These are phyloP conservation scores for Sylvilagus floridanus DNA, from an alignment of 2,797 vertebrate species.

Conservation along the genomic window DNA sequence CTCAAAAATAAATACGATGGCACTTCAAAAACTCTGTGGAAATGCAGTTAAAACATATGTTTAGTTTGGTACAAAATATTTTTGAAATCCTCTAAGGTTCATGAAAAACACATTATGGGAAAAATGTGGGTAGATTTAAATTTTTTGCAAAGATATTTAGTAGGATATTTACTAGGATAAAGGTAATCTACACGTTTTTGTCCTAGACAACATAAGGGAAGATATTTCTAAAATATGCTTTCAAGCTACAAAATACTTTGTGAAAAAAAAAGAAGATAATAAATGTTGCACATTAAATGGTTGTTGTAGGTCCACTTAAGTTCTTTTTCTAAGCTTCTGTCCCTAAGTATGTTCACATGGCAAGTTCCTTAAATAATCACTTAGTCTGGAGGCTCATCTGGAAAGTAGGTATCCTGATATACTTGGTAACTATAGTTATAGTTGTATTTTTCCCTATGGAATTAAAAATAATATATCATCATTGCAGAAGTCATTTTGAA, in stretches of 20 bases:
- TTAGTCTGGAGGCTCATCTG: slow-evolving; percentile 74
- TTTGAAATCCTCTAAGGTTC: too few relatives aligned
- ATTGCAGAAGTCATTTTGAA: slow-evolving; percentile 73
- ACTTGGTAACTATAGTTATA: slow-evolving; percentile 87
- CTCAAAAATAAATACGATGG: slow-evolving; percentile 2
- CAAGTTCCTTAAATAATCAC: slow-evolving; percentile 75
- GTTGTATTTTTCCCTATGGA: slow-evolving; percentile 75
- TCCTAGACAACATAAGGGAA: not conserved
- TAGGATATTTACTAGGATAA: not conserved
- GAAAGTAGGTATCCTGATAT: slow-evolving; percentile 71
- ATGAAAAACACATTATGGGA: too few relatives aligned
- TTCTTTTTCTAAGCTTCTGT: slow-evolving; percentile 1
- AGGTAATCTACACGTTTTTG: not conserved
- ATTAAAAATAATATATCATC: slow-evolving; percentile 80
- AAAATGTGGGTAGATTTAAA: too few relatives aligned
- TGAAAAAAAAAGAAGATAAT: slow-evolving; percentile 38
- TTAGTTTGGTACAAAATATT: too few relatives aligned
- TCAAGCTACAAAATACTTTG: slow-evolving; percentile 17
- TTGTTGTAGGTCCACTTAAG: slow-evolving; percentile 56
- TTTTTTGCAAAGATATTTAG: too few relatives aligned
- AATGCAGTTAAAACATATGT: too few relatives aligned
- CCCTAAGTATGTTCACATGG: slow-evolving; percentile 63
- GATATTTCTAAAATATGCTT: slow-evolving; percentile 16
- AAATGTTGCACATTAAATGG: slow-evolving; percentile 62
- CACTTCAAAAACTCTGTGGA: too few relatives aligned